These are phyloP conservation scores for Erebia ligea DNA, from an alignment of 2,888 invertebrate genomes.

Conservation along the genomic window DNA sequence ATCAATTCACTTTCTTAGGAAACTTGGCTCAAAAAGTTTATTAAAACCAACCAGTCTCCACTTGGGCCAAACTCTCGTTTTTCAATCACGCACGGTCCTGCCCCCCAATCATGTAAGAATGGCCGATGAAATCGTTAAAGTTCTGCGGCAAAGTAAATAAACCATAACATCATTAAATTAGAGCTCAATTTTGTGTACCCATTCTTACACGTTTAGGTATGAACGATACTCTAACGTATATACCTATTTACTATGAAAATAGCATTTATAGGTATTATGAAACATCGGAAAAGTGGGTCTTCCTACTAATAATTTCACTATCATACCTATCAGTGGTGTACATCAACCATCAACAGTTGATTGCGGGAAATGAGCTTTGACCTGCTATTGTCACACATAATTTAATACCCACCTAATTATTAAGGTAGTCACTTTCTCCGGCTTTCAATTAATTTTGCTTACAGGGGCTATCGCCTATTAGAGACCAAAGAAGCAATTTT, in stretches of 20 bases:
- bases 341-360: neutral
- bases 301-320: neutral
- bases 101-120: too few relatives aligned
- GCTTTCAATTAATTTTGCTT: conserved; percentile 7
- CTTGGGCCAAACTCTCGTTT: too few relatives aligned
- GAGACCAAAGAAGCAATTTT: neutral
- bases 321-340: neutral
- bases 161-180: too few relatives aligned
- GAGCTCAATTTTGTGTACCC: too few relatives aligned
- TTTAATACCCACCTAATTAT: neutral
- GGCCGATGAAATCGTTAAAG: too few relatives aligned
- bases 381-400: conserved; percentile 8
- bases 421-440: neutral
- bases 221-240: too few relatives aligned
- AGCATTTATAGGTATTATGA: too few relatives aligned
- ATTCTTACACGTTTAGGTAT: too few relatives aligned
- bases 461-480: neutral
- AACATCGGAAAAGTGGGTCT: neutral
- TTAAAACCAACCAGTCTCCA: neutral
- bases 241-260: too few relatives aligned
- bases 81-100: too few relatives aligned
- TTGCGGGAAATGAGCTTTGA: neutral
- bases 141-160: too few relatives aligned
- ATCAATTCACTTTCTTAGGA: conserved; percentile 4
- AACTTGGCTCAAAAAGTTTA: neutral